These are phyloP conservation scores for Ctenomys sociabilis DNA, from an alignment of 2,113 vertebrate genomes.

Conservation along the genomic window DNA sequence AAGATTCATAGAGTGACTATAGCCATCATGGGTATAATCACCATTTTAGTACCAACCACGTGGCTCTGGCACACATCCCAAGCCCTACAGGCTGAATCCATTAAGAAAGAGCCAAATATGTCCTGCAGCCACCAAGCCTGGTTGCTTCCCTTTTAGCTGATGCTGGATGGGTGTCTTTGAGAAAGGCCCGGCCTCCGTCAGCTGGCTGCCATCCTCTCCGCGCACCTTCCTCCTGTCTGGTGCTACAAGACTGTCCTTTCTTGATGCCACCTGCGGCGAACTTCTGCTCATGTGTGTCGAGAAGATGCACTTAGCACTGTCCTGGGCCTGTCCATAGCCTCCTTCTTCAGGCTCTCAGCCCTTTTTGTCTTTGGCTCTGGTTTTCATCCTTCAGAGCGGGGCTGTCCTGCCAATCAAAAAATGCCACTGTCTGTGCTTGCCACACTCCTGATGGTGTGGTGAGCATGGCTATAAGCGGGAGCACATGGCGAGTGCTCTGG, in stretches of 20 bases:
- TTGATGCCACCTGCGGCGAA: too few relatives aligned
- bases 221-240: neutral
- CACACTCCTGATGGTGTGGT: neutral
- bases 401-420: neutral
- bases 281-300: neutral
- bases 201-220: rapidly evolving
- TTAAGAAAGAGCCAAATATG: neutral
- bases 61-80: neutral
- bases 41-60: neutral
- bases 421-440: neutral
- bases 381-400: neutral
- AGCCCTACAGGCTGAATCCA: neutral
- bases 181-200: neutral
- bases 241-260: neutral
- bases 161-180: neutral
- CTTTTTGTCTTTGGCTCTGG: neutral
- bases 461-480: neutral
- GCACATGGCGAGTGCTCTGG: too few relatives aligned
- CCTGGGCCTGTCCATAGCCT: neutral
- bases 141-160: neutral
- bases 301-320: neutral
- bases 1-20: neutral
- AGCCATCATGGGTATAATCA: neutral
- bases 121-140: neutral
- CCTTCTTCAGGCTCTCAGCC: too few relatives aligned